Evolutionary conservation across 35 echinoderm and acorn worm genomes (phyloP).

Genomic region (Ophioderma brevispina): DNA sequence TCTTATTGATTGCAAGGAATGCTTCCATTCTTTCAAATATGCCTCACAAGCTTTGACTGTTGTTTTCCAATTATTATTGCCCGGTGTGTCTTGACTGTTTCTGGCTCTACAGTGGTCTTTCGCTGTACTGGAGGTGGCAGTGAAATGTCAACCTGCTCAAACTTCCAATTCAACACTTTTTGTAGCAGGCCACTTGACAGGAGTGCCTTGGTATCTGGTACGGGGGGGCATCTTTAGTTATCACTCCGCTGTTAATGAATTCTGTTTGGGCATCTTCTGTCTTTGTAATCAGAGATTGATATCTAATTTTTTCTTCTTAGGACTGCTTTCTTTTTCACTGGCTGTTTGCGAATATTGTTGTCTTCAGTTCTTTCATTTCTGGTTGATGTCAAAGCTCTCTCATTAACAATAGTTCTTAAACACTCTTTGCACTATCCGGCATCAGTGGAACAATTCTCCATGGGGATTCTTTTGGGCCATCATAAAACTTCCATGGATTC

Average conservation of each 20-base stretch:
- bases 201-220: neutral
- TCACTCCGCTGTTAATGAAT: slow-evolving; percentile 1
- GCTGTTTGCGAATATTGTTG: neutral
- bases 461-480: neutral
- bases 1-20: neutral
- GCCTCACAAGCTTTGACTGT: neutral
- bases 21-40: neutral
- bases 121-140: neutral
- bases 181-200: neutral
- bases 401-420: neutral
- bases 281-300: neutral
- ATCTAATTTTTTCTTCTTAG: neutral
- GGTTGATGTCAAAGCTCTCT: neutral
- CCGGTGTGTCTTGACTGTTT: neutral
- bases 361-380: neutral
- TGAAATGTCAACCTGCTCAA: neutral
- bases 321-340: neutral
- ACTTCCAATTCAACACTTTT: neutral
- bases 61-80: too few species aligned
- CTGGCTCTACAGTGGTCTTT: neutral
- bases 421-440: neutral
- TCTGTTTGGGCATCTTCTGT: neutral
- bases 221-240: neutral
- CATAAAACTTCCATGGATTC: neutral
- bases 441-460: neutral